These are phyloP conservation scores for Subanguina moxae DNA, from an alignment of 1,140 invertebrate species.

Conservation along the genomic window DNA sequence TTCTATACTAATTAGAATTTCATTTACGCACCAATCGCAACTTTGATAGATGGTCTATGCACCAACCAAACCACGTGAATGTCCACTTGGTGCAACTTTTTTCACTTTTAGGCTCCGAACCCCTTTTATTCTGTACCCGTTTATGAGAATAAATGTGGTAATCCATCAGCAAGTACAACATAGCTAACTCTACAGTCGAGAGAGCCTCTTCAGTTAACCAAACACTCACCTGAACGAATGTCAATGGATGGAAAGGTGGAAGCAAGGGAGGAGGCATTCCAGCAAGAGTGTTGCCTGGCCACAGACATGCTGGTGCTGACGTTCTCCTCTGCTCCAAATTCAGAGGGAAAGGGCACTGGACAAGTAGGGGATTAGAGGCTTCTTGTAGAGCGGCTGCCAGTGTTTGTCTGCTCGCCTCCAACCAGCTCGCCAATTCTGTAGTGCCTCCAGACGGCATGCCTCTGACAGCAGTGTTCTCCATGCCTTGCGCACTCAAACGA, in stretches of 20 bases:
- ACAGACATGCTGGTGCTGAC: conserved; percentile 12
- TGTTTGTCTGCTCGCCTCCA: neutral
- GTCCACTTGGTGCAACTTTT: too few species aligned
- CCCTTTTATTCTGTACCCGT: too few species aligned
- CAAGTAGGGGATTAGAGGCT: neutral
- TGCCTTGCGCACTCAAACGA: neutral
- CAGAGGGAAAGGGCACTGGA: neutral
- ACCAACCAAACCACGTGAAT: too few species aligned
- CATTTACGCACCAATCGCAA: too few species aligned
- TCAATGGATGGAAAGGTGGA: neutral
- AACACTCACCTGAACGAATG: neutral
- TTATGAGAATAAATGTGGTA: too few species aligned
- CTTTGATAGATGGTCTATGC: too few species aligned
- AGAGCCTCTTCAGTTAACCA: too few species aligned
- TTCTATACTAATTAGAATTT: too few species aligned
- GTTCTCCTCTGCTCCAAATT: conserved; percentile 2
- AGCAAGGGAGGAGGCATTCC: neutral
- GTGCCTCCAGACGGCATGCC: neutral
- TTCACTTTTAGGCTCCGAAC: too few species aligned
- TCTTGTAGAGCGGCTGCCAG: neutral
- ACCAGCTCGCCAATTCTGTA: neutral
- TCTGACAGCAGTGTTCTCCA: neutral
- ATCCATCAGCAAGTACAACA: too few species aligned
- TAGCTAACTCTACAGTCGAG: too few species aligned
- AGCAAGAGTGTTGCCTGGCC: neutral